Conservation (phyloP, 92 coral and sea anemone genomes). For the Pocillopora grandis region DNA sequence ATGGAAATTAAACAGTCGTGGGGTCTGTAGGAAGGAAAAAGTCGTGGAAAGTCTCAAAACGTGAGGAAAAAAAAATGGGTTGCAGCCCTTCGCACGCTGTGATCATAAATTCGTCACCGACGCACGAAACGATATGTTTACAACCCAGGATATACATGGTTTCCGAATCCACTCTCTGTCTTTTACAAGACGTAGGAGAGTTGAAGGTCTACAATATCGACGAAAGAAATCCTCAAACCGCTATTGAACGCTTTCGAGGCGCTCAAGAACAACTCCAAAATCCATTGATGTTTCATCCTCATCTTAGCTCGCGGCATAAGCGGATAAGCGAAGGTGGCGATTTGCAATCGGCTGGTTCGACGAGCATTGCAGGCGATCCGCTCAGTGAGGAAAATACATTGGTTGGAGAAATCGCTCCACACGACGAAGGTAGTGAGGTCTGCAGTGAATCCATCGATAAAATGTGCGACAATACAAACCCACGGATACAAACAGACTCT, state of each 20-base stretch:
- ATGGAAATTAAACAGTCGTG: background rate
- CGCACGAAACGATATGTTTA: slow-evolving; percentile 69
- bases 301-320: slow-evolving; percentile 29
- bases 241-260: slow-evolving; percentile 57
- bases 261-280: slow-evolving; percentile 80
- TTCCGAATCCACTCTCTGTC: slow-evolving; percentile 80
- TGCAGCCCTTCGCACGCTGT: slow-evolving; percentile 94
- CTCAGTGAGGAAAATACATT: background rate
- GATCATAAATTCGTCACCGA: slow-evolving; percentile 67
- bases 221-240: slow-evolving; percentile 68
- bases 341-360: slow-evolving; percentile 22
- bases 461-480: background rate
- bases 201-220: slow-evolving; percentile 80
- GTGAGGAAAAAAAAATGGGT: slow-evolving; percentile 58
- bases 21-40: background rate
- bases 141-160: slow-evolving; percentile 98
- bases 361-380: slow-evolving; percentile 2
- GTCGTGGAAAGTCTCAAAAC: background rate
- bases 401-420: background rate
- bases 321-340: slow-evolving; percentile 2
- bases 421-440: slow-evolving; percentile 1
- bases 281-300: slow-evolving; percentile 70
- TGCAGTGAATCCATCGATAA: background rate
- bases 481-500: background rate
- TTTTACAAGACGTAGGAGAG: slow-evolving; percentile 93